Base-by-base conservation (phyloP, 2,797 vertebrate species). In the Fringilla coelebs region DNA sequence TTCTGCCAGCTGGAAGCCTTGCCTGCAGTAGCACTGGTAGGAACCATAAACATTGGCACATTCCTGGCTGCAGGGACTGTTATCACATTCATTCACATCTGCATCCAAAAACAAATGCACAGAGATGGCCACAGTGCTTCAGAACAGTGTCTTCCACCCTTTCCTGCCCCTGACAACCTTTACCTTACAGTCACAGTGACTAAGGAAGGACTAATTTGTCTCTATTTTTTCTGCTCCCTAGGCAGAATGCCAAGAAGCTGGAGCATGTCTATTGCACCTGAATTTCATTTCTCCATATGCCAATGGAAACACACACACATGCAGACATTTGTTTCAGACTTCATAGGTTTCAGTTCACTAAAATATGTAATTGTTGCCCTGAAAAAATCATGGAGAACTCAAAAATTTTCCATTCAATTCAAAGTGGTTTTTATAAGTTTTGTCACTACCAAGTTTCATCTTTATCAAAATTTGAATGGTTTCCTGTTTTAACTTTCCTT, bases 1-100 rank as follows among this genome's bases (percentile, higher is more conserved):
- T 85, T 99, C 99, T n/a, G 97, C 98, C 74, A 99, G 98, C 98
- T 98, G 98, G 98, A 99, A 99, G 40, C 99, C 99, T 90, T 98
- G 98, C 85, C 98, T 98, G 96, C 99, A 99, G 98, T 99, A 99
- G 91, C 99, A 99, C 98, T 99, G 99, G 96, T 99, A 99, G 77
- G 99, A 99, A 32, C 99, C 99, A 2, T 99, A 99, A 88, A 99
- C 97, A 82, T 99, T 99, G 97, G 99, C 98, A 46, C 99, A 99
- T 91, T 99, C 99, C 97, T 99, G 99, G 96, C 98, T 98, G 98
- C 99, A 99, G 19, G 98, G 99, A 93, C 95, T 98, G 70, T 97
- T 95, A 90, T 98, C 97, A 20, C 99, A 99, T 96, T 99, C 99
- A 5, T 99, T 99, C 87, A 99, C 83, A 90, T 99, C 99, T 99